Base-by-base conservation (phyloP, 2,888 invertebrate genomes). In the Drosophila multiciliata region DNA sequence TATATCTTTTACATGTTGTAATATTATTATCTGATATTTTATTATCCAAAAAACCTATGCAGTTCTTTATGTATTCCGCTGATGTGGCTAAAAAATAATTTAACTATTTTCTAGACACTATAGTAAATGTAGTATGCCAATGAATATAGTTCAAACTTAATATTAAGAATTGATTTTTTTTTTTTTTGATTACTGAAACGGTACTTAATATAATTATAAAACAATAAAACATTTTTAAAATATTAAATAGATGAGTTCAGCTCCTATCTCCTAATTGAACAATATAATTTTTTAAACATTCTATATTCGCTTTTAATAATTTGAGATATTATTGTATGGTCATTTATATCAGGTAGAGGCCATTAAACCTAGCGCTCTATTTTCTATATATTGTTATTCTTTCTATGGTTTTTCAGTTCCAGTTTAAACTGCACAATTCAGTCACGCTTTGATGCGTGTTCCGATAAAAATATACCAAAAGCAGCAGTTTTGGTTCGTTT, bases 391-490 rank as follows among this genome's bases (percentile, higher is more conserved):
- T 33, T 40, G 42, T 38, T 53, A 38, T 45, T 36, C 12, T 49
- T 45, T 54, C n/a, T 35, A 53, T 48, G 53, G 64, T 54, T 70
- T 52, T 60, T 61, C 6, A 12, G 52, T 48, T 23, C 48, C 38
- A 60, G 40, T 38, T 4, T 36, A 38, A 9, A 49, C n/a, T 9
- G 9, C 45, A 23, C 7, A 23, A 2, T 12, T 26, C 20, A 57
- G 79, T 75, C 80, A 79, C 72, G 80, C 75, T 61, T 65, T 61
- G 60, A 35, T 80, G 72, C 63, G 45, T 69, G 58, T 50, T 72
- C 29, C 35, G 67, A 73, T 69, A 61, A 58, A 12, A 23, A 45
- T 15, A 45, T 15, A 23, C 2, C 11, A 57, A 38, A n/a, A 5
- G 17, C 36, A 33, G 53, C 32, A 52, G 42, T 38, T 68, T 65